These are phyloP conservation scores for Bombus soroeensis DNA, from an alignment of 1,140 invertebrate species.

Conservation along the genomic window DNA sequence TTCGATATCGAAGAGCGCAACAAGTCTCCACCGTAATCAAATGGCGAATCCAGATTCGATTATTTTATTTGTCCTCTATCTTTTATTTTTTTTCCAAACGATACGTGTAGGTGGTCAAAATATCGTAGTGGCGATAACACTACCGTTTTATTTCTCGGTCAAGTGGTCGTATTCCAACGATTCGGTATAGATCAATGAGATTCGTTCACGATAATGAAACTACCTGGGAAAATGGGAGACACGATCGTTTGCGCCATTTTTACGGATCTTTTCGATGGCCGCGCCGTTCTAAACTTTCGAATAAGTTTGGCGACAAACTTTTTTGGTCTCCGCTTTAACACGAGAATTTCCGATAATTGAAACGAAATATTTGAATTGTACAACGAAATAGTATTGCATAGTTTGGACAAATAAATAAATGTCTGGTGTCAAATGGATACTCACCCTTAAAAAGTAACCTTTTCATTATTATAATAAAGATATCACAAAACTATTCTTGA, in stretches of 20 bases:
- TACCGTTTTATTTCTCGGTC: constrained; percentile 36
- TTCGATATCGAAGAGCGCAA: background rate
- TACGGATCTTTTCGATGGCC: background rate
- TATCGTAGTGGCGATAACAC: constrained; percentile 12
- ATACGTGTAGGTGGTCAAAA: background rate
- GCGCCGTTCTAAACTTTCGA: too few species aligned
- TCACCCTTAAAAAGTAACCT: too few species aligned
- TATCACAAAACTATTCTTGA: too few species aligned
- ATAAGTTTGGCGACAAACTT: too few species aligned
- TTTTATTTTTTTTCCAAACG: background rate
- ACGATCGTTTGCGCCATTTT: constrained; percentile 7
- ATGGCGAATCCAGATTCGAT: constrained; percentile 1
- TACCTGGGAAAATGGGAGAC: background rate
- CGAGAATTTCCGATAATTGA: too few species aligned
- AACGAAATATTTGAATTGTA: too few species aligned
- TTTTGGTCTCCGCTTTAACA: too few species aligned
- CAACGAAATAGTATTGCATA: too few species aligned
- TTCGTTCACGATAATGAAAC: constrained; percentile 10
- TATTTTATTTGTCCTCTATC: background rate
- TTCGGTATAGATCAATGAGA: background rate
- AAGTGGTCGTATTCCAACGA: background rate
- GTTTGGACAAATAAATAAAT: too few species aligned
- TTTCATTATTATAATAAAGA: too few species aligned
- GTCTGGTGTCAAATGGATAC: too few species aligned
- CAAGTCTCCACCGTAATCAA: background rate